A percentile compares a stretch with the other conserved stretches of the same genome.
Evolutionary conservation across 2,888 invertebrate species (phyloP).

Genomic region (Prosapia bicincta): DNA sequence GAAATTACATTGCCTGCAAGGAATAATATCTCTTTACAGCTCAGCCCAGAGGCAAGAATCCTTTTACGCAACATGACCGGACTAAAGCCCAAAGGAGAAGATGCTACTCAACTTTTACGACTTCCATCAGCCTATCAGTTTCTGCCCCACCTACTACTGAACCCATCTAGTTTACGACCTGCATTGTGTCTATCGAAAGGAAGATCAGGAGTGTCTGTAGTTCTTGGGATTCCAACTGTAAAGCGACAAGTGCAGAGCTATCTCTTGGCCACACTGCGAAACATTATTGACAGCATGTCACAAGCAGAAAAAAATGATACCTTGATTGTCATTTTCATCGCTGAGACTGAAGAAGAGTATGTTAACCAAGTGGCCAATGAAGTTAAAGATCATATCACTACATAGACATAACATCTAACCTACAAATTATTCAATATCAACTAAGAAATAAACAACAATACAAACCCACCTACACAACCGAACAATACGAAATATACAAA

Average conservation of each 20-base stretch:
- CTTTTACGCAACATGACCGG: slow-evolving; percentile 27
- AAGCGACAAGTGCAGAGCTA: slow-evolving; percentile 85
- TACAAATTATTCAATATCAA: too few relatives aligned
- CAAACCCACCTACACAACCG: too few relatives aligned
- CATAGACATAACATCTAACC: too few relatives aligned
- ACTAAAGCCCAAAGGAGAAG: slow-evolving; percentile 24
- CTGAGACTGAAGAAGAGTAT: slow-evolving; percentile 78
- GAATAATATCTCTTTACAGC: slow-evolving; percentile 36
- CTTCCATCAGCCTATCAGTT: slow-evolving; percentile 81
- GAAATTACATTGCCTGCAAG: slow-evolving; percentile 30
- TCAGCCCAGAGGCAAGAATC: slow-evolving; percentile 47
- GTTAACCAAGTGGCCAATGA: slow-evolving; percentile 70
- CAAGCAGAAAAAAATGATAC: slow-evolving; percentile 69
- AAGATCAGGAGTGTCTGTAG: slow-evolving; percentile 72
- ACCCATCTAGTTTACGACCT: slow-evolving; percentile 72
- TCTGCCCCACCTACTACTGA: slow-evolving; percentile 77
- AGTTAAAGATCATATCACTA: slow-evolving; percentile 68
- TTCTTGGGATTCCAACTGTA: slow-evolving; percentile 88
- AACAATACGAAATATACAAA: too few relatives aligned
- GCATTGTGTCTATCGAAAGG: slow-evolving; percentile 73
- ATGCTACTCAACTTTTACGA: slow-evolving; percentile 42
- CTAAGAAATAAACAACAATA: too few relatives aligned
- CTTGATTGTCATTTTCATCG: slow-evolving; percentile 81
- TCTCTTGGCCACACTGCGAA: slow-evolving; percentile 78
- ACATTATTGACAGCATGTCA: slow-evolving; percentile 75